Percentiles rank a stretch among this genome's conserved stretches.
Conservation (phyloP, 2,113 vertebrate species). For the Proterorhinus semilunaris region DNA sequence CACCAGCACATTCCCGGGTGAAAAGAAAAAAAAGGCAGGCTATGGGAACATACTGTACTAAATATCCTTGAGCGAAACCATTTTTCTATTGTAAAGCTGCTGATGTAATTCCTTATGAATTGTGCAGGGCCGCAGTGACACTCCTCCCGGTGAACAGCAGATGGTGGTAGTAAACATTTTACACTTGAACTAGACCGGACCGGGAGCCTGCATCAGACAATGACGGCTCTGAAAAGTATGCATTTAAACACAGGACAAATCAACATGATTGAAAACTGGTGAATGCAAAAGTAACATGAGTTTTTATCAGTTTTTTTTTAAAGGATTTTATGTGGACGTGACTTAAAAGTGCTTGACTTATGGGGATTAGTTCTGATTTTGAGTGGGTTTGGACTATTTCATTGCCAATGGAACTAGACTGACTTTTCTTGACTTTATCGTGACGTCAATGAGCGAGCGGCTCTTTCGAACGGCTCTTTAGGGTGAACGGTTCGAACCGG, state of each 20-base stretch:
- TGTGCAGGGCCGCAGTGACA: constrained; percentile 19
- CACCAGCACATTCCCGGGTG: not conserved
- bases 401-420: too few relatives aligned
- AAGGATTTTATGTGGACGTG: too few relatives aligned
- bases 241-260: not conserved
- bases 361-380: too few relatives aligned
- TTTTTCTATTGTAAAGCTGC: not conserved
- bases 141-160: constrained; percentile 77
- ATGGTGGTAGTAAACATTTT: constrained; percentile 80
- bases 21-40: not conserved
- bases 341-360: too few relatives aligned
- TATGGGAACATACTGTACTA: not conserved
- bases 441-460: too few relatives aligned
- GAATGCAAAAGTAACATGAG: too few relatives aligned
- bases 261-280: too few relatives aligned
- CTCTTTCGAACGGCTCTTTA: too few relatives aligned
- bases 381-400: too few relatives aligned
- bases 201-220: constrained; percentile 7
- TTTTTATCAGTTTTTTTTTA: too few relatives aligned
- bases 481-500: too few relatives aligned
- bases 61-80: not conserved
- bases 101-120: not conserved
- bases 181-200: constrained; percentile 27
- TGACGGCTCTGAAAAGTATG: not conserved
- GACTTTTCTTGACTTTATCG: too few relatives aligned